Conservation (phyloP, 2,113 vertebrate genomes). For the Haliaeetus leucogaster region DNA sequence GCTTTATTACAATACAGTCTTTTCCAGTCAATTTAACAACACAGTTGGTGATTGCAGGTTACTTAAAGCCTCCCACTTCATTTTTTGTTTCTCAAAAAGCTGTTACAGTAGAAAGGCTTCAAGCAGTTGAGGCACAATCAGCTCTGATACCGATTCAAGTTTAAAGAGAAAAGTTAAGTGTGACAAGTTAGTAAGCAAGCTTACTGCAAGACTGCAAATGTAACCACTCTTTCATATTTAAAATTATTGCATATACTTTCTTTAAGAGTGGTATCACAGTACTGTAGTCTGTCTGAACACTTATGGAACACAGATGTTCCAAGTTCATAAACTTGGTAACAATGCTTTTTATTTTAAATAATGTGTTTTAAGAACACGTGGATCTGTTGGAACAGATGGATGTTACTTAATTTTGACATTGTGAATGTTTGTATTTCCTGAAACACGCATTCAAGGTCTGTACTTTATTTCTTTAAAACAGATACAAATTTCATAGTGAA, state of each 20-base stretch:
- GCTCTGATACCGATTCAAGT: conserved; percentile 6
- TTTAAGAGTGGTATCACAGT: background rate
- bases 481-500: background rate
- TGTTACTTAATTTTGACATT: background rate
- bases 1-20: conserved; percentile 41
- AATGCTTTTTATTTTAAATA: background rate
- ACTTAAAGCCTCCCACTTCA: background rate
- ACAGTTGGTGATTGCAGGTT: background rate
- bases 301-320: background rate
- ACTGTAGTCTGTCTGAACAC: background rate
- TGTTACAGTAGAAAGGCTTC: background rate
- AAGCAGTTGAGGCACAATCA: conserved; percentile 6
- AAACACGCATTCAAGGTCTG: background rate
- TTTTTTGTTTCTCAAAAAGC: background rate
- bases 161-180: background rate
- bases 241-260: background rate
- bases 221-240: background rate
- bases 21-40: conserved; percentile 17
- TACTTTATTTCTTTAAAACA: background rate
- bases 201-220: conserved; percentile 5
- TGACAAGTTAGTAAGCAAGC: background rate
- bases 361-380: background rate
- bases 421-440: background rate
- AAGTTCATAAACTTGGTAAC: background rate
- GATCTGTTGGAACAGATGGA: background rate